Percentiles rank a stretch among this genome's conserved stretches.
These are phyloP conservation scores for Epiblema foenella DNA, from an alignment of 2,888 invertebrate genomes.

Conservation along the genomic window DNA sequence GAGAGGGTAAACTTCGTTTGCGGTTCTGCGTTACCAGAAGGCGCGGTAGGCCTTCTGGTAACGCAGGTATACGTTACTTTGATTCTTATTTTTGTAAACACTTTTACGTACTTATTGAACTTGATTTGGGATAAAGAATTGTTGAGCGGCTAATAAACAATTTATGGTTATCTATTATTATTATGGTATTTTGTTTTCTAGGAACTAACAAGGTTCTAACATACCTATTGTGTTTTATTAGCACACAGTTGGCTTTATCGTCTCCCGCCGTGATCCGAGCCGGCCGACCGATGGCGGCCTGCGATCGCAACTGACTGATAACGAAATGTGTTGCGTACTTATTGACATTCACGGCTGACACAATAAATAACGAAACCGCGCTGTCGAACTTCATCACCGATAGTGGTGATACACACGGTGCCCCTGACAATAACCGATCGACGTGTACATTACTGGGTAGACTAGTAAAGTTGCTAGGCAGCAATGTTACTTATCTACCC, in stretches of 20 bases:
- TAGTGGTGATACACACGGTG: neutral
- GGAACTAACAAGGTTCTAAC: neutral
- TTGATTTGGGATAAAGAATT: too few relatives aligned
- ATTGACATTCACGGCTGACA: constrained; percentile 28
- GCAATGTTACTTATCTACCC: too few relatives aligned
- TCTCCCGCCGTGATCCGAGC: neutral
- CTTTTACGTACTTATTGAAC: too few relatives aligned
- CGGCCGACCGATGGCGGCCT: constrained; percentile 18
- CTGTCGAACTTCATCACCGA: neutral
- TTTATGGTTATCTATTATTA: too few relatives aligned
- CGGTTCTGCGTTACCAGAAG: too few relatives aligned
- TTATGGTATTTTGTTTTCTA: too few relatives aligned
- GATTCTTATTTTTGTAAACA: too few relatives aligned
- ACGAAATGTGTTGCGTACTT: constrained; percentile 18
- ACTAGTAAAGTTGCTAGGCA: too few relatives aligned
- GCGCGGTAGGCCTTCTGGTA: too few relatives aligned
- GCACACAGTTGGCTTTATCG: constrained; percentile 1
- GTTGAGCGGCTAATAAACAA: neutral
- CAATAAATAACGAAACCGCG: constrained; percentile 24
- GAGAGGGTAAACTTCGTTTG: too few relatives aligned
- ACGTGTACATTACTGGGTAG: too few relatives aligned
- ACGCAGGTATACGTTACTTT: too few relatives aligned
- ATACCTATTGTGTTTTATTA: constrained; percentile 11
- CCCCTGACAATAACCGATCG: neutral
- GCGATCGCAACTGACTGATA: constrained; percentile 12